Evolutionary conservation across 2,888 invertebrate species (phyloP), one percentile per base, ranked within the genome.

Genomic region (Loripinus fragilis): DNA sequence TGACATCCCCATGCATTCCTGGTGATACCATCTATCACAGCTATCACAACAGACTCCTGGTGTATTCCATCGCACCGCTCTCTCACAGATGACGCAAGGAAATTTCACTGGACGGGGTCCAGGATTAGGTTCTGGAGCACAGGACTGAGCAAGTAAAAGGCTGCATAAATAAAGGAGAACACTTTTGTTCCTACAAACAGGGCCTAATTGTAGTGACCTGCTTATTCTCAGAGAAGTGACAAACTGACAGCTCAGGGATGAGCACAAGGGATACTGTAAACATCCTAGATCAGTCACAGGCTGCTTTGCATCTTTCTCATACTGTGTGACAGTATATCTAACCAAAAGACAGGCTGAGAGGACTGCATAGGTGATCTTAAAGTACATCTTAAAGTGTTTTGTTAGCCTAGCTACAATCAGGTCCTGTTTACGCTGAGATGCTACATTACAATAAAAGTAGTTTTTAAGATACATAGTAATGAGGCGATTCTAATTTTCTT

Each of bases 11-110:
- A 71, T 35, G 12, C 71, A 71, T 8, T 17, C 17, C 52, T 71
- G 71, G 28, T 71, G 71, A 5, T 60, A 71, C 71, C 64, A 71
- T 38, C 28, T 38, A 23, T 71, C 71, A 71, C 71, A 71, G 1
- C 15, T 60, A 35, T 60, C 60, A n/a, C n/a, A n/a, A n/a, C n/a
- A n/a, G n/a, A n/a, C n/a, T n/a, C n/a, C n/a, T n/a, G n/a, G n/a
- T n/a, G n/a, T n/a, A n/a, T n/a, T n/a, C n/a, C n/a, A n/a, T n/a
- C n/a, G n/a, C n/a, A n/a, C n/a, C n/a, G n/a, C n/a, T n/a, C n/a
- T n/a, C n/a, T n/a, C n/a, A n/a, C n/a, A n/a, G n/a, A n/a, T n/a
- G n/a, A n/a, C n/a, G n/a, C n/a, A n/a, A n/a, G n/a, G n/a, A n/a
- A n/a, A n/a, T n/a, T n/a, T n/a, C n/a, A n/a, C n/a, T n/a, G n/a